Base-by-base conservation (phyloP, 2,113 vertebrate species). In the Silurus glanis region DNA sequence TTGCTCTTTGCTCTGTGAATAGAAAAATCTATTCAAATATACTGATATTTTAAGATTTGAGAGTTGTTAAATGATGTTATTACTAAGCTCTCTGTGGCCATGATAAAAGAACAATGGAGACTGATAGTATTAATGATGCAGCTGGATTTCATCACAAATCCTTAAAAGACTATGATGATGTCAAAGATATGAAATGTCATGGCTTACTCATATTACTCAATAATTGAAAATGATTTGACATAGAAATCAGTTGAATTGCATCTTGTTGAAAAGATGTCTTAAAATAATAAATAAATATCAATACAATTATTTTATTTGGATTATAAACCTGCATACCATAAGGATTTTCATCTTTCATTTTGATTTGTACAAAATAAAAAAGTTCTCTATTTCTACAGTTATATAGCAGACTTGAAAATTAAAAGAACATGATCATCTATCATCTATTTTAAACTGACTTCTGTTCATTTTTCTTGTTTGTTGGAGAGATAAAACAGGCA, bases 1-100 rank as follows among this genome's bases (percentile, higher is more conserved):
- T 28, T 72, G 47, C 23, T 82, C 49, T 49, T 66, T 47, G 6
- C n/a, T 45, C 9, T 19, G 49, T 55, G 45, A 0, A 21, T 59
- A 10, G 59, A 5, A 80, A 58, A 37, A 62, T n/a, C 23, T 55
- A 69, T 51, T 14, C 14, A 53, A 61, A 75, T 75, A 0, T 45
- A 58, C 28, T 83, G 67, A 19, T 59, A 51, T 56, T 79, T 81
- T 62, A 61, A 81, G 17, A 81, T 62, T 58, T 45, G 12, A 55
- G 82, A 83, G 25, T 59, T 19, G 16, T 83, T 37, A 10, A 64
- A 76, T n/a, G 74, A 66, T 67, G 62, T 23, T 53, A 85, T 14
- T 17, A 17, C 9, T 28, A n/a, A 66, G 71, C 23, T 25, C 58
- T 85, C n/a, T 66, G 55, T 66, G 14, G 47, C 56, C 58, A 62